Conservation (phyloP, 2,797 vertebrate genomes). For the Erpetoichthys calabaricus region DNA sequence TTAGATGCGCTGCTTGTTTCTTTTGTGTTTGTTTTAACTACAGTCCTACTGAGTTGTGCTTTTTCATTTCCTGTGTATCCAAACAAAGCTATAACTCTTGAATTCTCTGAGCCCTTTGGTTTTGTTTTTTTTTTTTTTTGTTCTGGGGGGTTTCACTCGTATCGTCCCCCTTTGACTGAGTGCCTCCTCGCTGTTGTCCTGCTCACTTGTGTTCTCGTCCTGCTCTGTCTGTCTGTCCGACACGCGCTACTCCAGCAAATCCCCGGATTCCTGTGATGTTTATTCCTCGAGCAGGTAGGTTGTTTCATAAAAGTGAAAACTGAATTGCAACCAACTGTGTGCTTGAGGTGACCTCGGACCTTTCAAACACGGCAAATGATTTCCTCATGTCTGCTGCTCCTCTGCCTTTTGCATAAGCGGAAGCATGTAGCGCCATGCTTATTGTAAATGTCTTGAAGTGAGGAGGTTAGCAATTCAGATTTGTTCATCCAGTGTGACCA, state of each 20-base stretch:
- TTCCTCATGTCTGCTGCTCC: too few species aligned
- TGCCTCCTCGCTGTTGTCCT: constrained; percentile 1
- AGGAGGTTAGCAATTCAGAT: too few species aligned
- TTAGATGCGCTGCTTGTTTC: neutral
- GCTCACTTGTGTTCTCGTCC: neutral
- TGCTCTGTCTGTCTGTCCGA: constrained; percentile 37
- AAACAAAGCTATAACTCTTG: neutral
- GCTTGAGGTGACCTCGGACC: too few species aligned
- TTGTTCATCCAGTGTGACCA: too few species aligned
- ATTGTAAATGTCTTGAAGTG: too few species aligned
- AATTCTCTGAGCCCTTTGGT: neutral
- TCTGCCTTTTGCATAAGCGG: too few species aligned
- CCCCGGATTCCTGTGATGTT: constrained; percentile 33
- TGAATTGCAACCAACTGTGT: too few species aligned
- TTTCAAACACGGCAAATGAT: too few species aligned
- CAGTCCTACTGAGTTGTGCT: neutral
- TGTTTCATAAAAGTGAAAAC: constrained; percentile 2
- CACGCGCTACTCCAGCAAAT: constrained; percentile 30
- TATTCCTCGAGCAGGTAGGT: constrained; percentile 59
- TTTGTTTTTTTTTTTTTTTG: neutral
- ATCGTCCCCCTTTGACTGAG: neutral
- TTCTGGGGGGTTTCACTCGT: neutral
- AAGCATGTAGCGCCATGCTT: too few species aligned
- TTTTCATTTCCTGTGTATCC: neutral
- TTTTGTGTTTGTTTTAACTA: neutral